These are phyloP conservation scores for Desmophyllum pertusum DNA, from an alignment of 92 coral and sea anemone genomes.

Conservation along the genomic window DNA sequence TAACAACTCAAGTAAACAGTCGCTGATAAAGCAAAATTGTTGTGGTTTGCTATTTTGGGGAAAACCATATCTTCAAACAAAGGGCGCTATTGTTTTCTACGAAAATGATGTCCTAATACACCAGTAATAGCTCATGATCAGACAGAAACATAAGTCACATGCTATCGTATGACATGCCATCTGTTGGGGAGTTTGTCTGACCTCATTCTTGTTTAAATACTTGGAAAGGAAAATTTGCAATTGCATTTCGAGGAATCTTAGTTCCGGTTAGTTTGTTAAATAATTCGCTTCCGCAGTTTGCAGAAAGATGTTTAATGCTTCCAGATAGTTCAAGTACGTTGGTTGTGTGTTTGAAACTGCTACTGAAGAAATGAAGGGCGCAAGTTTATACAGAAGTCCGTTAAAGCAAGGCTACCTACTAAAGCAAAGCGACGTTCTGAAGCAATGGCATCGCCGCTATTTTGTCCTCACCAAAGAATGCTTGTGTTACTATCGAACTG, in stretches of 20 bases:
- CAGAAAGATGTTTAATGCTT: background rate
- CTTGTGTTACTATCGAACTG: constrained; percentile 78
- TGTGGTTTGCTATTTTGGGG: constrained; percentile 3
- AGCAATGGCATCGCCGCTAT: constrained; percentile 85
- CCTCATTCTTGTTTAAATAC: background rate
- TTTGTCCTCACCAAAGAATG: constrained; percentile 87
- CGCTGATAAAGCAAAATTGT: background rate
- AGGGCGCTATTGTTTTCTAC: background rate
- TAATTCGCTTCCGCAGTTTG: background rate
- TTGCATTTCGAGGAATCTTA: background rate
- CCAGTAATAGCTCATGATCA: background rate
- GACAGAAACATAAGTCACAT: background rate
- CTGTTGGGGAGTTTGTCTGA: background rate
- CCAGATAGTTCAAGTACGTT: background rate
- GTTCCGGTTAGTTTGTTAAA: background rate
- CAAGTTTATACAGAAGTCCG: background rate
- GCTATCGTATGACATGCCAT: background rate
- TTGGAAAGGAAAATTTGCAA: background rate
- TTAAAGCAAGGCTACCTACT: constrained; percentile 78
- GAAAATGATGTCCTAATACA: background rate
- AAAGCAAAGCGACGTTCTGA: constrained; percentile 82
- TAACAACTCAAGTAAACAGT: background rate
- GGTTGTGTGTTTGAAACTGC: background rate
- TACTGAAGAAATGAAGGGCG: background rate
- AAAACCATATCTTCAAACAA: background rate